Evolutionary conservation across 2,888 invertebrate genomes (phyloP), one percentile per base, ranked within the genome.

Genomic region (Meiosimyza decipiens): DNA sequence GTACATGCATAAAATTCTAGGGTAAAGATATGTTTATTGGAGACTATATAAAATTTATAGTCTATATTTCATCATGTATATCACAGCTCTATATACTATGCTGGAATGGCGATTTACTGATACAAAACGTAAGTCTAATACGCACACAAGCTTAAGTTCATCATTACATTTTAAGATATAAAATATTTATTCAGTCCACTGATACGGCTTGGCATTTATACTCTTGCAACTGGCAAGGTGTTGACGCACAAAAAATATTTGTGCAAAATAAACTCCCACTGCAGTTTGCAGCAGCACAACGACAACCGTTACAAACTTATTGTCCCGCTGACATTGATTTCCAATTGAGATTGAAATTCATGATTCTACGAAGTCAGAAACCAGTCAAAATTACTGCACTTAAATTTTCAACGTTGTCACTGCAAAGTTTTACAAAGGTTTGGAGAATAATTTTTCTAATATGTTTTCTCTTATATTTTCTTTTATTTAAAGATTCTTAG

Each of bases 21-120:
- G 81, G 82, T 64, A 80, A 80, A 49, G 79, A 84, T 64, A 84
- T 87, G 84, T 86, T 86, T 47, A 82, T 86, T 59, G 85, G 83
- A 1, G 85, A 87, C 63, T 85, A 84, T 67, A 72, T 82, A 0
- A 87, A 87, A 71, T 85, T 87, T 68, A 50, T 86, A 6, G 79
- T 87, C 0, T 87, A 87, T 47, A 86, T 87, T 54, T 81, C 81
- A n/a, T 86, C 86, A 4, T 80, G 82, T 6, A 73, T 85, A 22
- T 82, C 83, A 0, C 87, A 87, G 72, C 75, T 87, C 2, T 87
- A 84, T 71, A 80, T 87, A 51, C 79, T 87, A 33, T 87, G 87
- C 71, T 84, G 82, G 78, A 86, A 84, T 75, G 87, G 87, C 0
- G 84, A 87, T 71, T 81, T 80, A n/a, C 73, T 87, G n/a, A 86